Evolutionary conservation across 2,113 vertebrate genomes (phyloP).

Genomic region (Dunckerocampus dactyliophorus): DNA sequence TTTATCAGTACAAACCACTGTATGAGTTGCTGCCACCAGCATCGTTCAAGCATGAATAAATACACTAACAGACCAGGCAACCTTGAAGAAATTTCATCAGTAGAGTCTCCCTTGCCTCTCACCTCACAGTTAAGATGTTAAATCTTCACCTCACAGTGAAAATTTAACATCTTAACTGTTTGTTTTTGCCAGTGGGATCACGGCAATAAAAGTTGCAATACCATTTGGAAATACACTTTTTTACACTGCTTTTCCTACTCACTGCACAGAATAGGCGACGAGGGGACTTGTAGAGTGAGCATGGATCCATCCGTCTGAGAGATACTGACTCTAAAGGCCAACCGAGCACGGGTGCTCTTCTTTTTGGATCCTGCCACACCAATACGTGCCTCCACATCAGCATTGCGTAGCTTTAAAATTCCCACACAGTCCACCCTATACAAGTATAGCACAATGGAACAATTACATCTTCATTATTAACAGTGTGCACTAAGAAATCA

Average conservation of each 20-base stretch:
- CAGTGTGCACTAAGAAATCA: neutral
- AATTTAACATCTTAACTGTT: too few species aligned
- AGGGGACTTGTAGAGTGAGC: slow-evolving; percentile 87
- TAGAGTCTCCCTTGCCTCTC: too few species aligned
- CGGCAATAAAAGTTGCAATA: too few species aligned
- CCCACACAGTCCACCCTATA: slow-evolving; percentile 95
- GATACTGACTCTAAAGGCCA: slow-evolving; percentile 93
- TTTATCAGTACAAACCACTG: too few species aligned
- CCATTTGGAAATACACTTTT: too few species aligned
- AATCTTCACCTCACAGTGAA: too few species aligned
- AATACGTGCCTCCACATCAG: slow-evolving; percentile 96
- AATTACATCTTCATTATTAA: neutral
- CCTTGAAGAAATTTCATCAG: too few species aligned
- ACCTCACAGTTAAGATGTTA: too few species aligned
- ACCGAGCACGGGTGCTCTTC: slow-evolving; percentile 94
- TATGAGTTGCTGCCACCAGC: too few species aligned
- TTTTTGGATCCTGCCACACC: slow-evolving; percentile 97
- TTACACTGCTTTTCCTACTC: slow-evolving; percentile 63
- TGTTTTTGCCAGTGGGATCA: too few species aligned
- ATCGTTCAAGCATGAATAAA: too few species aligned
- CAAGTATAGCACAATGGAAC: slow-evolving; percentile 5
- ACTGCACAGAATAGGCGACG: slow-evolving; percentile 97
- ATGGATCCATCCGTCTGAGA: slow-evolving; percentile 87
- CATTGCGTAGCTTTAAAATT: slow-evolving; percentile 95
- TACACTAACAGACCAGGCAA: too few species aligned